Conservation (phyloP, 2,113 vertebrate genomes). For the Pseudopodoces humilis region DNA sequence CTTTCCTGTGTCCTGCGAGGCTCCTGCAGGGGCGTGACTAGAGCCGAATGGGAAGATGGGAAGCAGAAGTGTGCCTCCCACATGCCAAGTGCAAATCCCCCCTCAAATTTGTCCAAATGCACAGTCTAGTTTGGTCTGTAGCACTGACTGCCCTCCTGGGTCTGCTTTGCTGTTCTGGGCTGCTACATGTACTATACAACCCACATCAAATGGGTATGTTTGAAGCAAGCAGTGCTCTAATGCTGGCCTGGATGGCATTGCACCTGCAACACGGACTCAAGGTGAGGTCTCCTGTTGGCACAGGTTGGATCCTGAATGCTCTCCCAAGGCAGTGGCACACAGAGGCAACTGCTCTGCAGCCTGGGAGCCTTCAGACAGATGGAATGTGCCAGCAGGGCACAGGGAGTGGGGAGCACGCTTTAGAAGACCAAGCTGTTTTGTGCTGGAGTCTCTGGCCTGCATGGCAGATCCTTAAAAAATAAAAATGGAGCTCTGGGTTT, state of each 20-base stretch:
- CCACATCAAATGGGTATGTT: rapidly evolving
- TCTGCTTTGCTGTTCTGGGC: not conserved
- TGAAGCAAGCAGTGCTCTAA: not conserved
- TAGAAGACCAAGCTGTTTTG: not conserved
- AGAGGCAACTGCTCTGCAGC: not conserved
- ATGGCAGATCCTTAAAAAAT: not conserved
- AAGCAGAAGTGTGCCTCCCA: not conserved
- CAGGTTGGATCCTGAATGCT: not conserved
- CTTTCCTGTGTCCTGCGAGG: not conserved
- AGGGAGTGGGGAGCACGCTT: rapidly evolving
- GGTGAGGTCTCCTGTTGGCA: not conserved
- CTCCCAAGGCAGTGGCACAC: too few species aligned
- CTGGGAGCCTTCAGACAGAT: not conserved
- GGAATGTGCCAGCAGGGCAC: not conserved
- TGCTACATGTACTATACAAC: not conserved
- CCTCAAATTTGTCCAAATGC: rapidly evolving
- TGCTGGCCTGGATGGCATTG: not conserved
- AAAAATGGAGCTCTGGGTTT: not conserved
- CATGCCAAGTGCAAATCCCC: not conserved
- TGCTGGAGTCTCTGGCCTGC: not conserved
- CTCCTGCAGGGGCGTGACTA: not conserved
- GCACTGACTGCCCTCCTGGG: not conserved
- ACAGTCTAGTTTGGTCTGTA: not conserved
- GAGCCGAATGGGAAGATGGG: not conserved
- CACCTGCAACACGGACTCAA: rapidly evolving